Evolutionary conservation across 2,113 vertebrate species (phyloP), one percentile per base, ranked within the genome.

Genomic region (Scomber colias): DNA sequence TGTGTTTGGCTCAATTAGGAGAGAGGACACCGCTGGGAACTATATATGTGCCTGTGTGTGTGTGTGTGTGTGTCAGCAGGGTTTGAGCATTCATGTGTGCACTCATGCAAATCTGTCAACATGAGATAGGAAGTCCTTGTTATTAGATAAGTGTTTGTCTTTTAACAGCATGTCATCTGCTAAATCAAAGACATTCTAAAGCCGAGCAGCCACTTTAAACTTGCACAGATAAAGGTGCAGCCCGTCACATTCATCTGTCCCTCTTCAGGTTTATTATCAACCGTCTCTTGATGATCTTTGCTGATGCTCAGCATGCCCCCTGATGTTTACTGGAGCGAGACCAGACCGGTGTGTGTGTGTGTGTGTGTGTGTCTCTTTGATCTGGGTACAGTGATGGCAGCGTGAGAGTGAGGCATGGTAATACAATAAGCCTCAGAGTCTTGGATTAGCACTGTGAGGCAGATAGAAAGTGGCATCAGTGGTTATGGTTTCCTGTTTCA

Each of bases 1-100:
- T 69, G 30, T 81, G 30, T 85, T 65, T 74, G 14, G 64, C 35
- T 79, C 31, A 21, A 46, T 70, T 64, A 53, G 51, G n/a, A 55
- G 40, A 67, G 60, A 50, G 65, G 35, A 40, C 35, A 40, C 35
- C 35, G 35, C 35, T 40, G 35, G 35, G 35, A 40, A 40, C 35
- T 40, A 21, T 40, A 40, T 40, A 40, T 40, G 35, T 40, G 35
- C 7, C 35, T 40, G 35, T 40, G 35, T 40, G 35, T 40, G 35
- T 27, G 24, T 66, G 63, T 19, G 21, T 56, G 66, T 68, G 55
- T 57, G 44, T 19, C 45, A 66, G 48, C 44, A 13, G 66, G 48
- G 35, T 21, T 3, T 10, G 45, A 57, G 46, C 1, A 40, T 30
- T 15, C 21, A 16, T 67, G 21, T 35, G 49, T 15, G 35, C 9